A percentile compares a stretch with the other conserved stretches of the same genome.
These are phyloP conservation scores for Diplolepis rosae DNA, from an alignment of 2,888 invertebrate genomes.

Conservation along the genomic window DNA sequence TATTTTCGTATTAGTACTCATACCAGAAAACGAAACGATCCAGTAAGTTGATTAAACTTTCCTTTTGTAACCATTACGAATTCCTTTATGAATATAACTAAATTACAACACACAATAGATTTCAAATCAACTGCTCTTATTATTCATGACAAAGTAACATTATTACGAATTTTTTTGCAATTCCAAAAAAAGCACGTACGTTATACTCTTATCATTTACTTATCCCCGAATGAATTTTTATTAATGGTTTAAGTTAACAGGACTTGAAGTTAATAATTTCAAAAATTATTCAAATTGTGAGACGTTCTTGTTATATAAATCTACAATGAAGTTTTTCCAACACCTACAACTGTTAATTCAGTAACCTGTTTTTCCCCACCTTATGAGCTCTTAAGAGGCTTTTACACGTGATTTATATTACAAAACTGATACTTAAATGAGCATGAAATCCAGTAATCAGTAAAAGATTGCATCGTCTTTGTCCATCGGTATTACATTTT, in stretches of 20 bases:
- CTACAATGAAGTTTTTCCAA: conserved; percentile 5
- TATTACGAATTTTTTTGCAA: background rate
- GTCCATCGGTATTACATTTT: background rate
- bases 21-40: no score
- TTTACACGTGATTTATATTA: background rate
- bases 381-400: background rate
- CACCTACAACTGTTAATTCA: conserved; percentile 2
- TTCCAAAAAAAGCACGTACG: background rate
- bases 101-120: no score
- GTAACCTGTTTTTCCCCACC: background rate
- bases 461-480: background rate
- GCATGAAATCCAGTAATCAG: background rate
- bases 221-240: background rate
- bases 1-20: no score
- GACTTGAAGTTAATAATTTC: background rate
- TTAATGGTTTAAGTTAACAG: no score
- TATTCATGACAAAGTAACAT: background rate
- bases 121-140: background rate
- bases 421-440: background rate
- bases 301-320: conserved; percentile 14
- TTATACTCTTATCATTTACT: background rate
- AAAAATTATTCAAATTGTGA: background rate
- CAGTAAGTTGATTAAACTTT: no score
- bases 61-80: no score
- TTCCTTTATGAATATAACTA: no score